These are phyloP conservation scores for Gavia stellata DNA, from an alignment of 2,113 vertebrate species.

Conservation along the genomic window DNA sequence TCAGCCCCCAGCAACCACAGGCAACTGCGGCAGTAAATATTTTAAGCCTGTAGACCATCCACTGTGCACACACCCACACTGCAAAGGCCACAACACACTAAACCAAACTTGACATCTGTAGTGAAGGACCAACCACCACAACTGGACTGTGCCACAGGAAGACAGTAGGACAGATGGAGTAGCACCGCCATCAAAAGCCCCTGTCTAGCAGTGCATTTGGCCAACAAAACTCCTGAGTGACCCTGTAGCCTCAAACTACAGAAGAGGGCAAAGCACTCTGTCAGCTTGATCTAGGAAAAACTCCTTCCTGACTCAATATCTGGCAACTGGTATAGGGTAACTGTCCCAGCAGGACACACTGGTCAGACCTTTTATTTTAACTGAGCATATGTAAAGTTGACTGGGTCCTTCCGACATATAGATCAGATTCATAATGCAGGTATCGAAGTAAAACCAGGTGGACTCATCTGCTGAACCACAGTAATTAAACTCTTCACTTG, in stretches of 20 bases:
- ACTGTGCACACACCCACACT: not conserved
- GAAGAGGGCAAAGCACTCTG: not conserved
- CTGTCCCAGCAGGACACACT: not conserved
- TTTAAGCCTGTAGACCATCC: not conserved
- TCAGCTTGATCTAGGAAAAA: not conserved
- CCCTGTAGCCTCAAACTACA: not conserved
- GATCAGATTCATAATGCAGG: not conserved
- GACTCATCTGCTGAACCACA: not conserved
- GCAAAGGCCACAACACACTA: not conserved
- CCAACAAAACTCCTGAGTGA: not conserved
- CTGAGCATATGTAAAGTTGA: not conserved
- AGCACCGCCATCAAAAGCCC: not conserved
- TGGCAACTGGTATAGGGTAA: not conserved
- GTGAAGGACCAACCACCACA: not conserved
- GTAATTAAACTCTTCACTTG: not conserved
- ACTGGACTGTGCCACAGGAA: not conserved
- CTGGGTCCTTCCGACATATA: not conserved
- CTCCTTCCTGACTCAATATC: not conserved
- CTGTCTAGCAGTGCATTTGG: not conserved
- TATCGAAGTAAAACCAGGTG: not conserved
- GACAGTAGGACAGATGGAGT: not conserved
- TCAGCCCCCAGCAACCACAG: not conserved
- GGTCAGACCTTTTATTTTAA: not conserved
- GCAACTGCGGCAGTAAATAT: not conserved
- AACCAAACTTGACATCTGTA: not conserved